Evolutionary conservation across 2,797 vertebrate genomes (phyloP).

Genomic region (Mormyrus hasselquistii): DNA sequence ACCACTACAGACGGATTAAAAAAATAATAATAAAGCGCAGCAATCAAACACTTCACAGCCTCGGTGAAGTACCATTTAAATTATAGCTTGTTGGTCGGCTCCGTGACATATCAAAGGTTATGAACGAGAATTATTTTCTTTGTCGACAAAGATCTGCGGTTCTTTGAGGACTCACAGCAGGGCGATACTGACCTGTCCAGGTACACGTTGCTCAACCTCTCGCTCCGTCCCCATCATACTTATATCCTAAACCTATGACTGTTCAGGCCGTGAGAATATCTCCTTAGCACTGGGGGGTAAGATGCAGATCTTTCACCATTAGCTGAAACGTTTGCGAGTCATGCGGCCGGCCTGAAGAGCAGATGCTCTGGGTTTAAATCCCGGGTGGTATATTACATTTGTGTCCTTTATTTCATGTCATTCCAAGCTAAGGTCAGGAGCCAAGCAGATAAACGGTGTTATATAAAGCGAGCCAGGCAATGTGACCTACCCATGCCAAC

Average conservation of each 20-base stretch:
- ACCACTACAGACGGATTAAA: neutral
- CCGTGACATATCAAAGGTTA: neutral
- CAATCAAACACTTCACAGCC: neutral
- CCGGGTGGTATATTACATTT: neutral
- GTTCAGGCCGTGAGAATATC: neutral
- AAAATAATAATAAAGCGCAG: neutral
- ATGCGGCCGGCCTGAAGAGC: neutral
- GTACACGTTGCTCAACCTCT: no score
- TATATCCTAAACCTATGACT: neutral
- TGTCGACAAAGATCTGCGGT: neutral
- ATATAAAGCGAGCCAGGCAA: neutral
- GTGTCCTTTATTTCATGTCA: neutral
- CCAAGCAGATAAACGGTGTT: constrained; percentile 9
- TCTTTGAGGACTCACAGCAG: neutral
- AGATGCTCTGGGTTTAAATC: constrained; percentile 14
- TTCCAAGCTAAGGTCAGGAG: neutral
- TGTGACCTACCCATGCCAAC: neutral
- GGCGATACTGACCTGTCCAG: neutral
- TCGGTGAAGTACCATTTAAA: neutral
- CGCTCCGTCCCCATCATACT: neutral
- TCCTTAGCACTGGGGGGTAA: neutral
- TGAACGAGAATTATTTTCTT: neutral
- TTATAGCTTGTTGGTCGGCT: neutral
- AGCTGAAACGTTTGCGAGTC: neutral
- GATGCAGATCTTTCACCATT: neutral